Evolutionary conservation across 2,888 invertebrate genomes (phyloP).

Genomic region (Xanthia icteritia): DNA sequence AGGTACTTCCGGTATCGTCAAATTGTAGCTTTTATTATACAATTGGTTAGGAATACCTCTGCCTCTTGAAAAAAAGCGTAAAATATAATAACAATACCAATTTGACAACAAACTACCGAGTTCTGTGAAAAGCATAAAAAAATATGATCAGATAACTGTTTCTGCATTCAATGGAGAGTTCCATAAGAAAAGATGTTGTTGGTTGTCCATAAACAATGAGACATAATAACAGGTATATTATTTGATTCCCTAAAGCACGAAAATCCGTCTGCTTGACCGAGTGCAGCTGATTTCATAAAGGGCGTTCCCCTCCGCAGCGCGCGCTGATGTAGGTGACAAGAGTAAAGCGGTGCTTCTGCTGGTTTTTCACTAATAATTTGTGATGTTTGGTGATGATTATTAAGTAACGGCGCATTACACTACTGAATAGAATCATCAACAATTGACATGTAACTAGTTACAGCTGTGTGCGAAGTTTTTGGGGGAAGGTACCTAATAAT

Average conservation of each 20-base stretch:
- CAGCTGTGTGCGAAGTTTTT: not conserved
- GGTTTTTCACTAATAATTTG: not conserved
- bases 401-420: not conserved
- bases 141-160: constrained; percentile 50
- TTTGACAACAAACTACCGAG: constrained; percentile 19
- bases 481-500: not conserved
- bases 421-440: not conserved
- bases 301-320: constrained; percentile 85
- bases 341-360: constrained; percentile 62
- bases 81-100: constrained; percentile 17
- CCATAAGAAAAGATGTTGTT: constrained; percentile 55
- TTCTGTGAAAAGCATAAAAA: constrained; percentile 19
- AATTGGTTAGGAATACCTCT: not conserved
- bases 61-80: not conserved
- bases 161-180: constrained; percentile 42
- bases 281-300: constrained; percentile 87
- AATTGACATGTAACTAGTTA: not conserved
- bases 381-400: not conserved
- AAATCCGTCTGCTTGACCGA: constrained; percentile 83
- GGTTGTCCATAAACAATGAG: constrained; percentile 70
- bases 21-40: not conserved
- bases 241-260: constrained; percentile 80
- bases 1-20: not conserved
- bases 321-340: constrained; percentile 71
- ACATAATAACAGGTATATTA: constrained; percentile 76